Evolutionary conservation across 2,113 vertebrate genomes (phyloP).

Genomic region (Thamnophis sirtalis): DNA sequence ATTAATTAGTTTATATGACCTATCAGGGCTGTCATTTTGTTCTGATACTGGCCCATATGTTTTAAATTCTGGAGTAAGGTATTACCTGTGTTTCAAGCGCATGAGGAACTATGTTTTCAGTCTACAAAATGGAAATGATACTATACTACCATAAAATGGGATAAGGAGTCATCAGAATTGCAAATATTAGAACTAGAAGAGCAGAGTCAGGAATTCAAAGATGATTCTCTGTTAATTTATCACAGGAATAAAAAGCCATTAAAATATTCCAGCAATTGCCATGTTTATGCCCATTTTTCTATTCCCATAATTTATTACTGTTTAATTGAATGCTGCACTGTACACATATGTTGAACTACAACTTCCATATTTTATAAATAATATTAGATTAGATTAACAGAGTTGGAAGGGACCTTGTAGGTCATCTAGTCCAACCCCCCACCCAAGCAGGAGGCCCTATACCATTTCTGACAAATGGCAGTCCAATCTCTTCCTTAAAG

Average conservation of each 20-base stretch:
- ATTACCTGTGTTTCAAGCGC: neutral
- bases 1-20: neutral
- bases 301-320: neutral
- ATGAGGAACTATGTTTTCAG: neutral
- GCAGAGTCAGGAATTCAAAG: neutral
- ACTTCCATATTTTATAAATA: neutral
- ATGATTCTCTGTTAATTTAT: neutral
- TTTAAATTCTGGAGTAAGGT: neutral
- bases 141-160: neutral
- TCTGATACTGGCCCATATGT: neutral
- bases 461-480: too few relatives aligned
- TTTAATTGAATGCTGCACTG: neutral
- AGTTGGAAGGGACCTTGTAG: too few relatives aligned
- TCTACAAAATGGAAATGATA: neutral
- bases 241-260: neutral
- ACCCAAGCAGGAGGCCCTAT: too few relatives aligned
- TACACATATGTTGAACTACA: neutral
- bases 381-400: neutral
- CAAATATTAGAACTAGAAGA: neutral
- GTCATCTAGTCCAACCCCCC: too few relatives aligned
- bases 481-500: too few relatives aligned
- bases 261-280: neutral
- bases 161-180: neutral
- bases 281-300: neutral
- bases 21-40: neutral